Evolutionary conservation across 1,140 invertebrate genomes (phyloP), one percentile per base, ranked within the genome.

Genomic region (Pomacea maculata): DNA sequence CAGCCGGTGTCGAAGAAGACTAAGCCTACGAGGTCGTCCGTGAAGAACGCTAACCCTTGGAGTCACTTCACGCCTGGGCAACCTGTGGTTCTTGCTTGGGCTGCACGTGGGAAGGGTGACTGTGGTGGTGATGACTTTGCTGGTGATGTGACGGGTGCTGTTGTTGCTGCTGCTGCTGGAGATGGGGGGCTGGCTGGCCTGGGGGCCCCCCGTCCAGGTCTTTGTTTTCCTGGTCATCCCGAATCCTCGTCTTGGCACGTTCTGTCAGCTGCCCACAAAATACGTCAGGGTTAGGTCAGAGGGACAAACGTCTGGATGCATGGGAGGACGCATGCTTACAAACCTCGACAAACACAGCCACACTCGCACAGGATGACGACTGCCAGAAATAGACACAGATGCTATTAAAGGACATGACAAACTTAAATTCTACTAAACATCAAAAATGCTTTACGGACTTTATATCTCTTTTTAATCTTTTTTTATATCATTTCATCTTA

Each of bases 141-240:
- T 80, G 82, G 17, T 83, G 82, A 19, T 80, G 67, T 57, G 29
- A 67, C 0, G 63, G 63, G n/a, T 80, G 78, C 34, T 78, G 82
- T 17, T 75, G 82, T 45, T 45, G 34, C 6, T 45, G 34, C 34
- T 45, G 29, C 75, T 19, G 64, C 61, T 45, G 76, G 34, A 61
- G 78, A 11, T 70, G 68, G n/a, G 65, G 70, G 8, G 70, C 57
- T 10, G 65, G 77, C 11, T 57, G 29, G 34, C 76, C 77, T 9
- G 78, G 54, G 52, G 78, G 73, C 55, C n/a, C 54, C 55, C 68
- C 78, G 52, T 65, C 78, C 72, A 83, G 78, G 54, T 85, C 84
- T 55, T 85, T 85, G 76, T 85, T 85, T 57, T 85, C 84, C 82
- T 85, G 83, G 79, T 85, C 84, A 76, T 85, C 84, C 29, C 82